Base-by-base conservation (phyloP, 2,797 vertebrate genomes). In the Poecilia gillii region DNA sequence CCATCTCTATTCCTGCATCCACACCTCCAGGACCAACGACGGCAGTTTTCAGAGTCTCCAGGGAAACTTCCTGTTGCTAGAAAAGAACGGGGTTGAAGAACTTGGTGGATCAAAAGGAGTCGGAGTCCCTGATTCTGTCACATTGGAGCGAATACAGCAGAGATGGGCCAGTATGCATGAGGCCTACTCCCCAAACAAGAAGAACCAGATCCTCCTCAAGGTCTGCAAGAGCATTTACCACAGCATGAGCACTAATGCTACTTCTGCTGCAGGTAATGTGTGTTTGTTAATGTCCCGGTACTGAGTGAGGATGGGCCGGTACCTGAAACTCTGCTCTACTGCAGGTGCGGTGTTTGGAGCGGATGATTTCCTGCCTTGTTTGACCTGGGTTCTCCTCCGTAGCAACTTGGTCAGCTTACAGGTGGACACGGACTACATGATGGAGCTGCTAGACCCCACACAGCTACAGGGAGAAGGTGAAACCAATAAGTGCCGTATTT, bases 401-500 rank as follows among this genome's bases (percentile, higher is more conserved):
- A 96, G 97, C 70, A 90, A 97, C 41, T 81, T 97, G 55, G 90
- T 90, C 73, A 94, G 95, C 47, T 93, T 97, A 49, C 96, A 97
- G 90, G 72, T 97, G 23, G 97, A 98, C 82, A 98, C 96, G 0
- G 97, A 98, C 84, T 98, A 97, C 91, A 97, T 98, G 92, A 98
- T 98, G 97, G 97, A 98, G 90, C 95, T 98, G 49, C 92, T 98
- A 91, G 96, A 97, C 80, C 97, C 97, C 2, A 91, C 90, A 3
- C 96, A 97, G 85, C 95, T 98, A 7, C 96, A 94, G 80, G 97
- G 97, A 89, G 97, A 98, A 84, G 96, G 97, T 97, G 84, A 87
- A 82, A 6, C 31, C 78, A 4, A 81, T 25, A 53, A 25, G 23
- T 53, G 51, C 51, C 3, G 7, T 25, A 53, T 53, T 25, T 53